These are phyloP conservation scores for Toxonevra muliebris DNA, from an alignment of 2,888 invertebrate genomes.

Conservation along the genomic window DNA sequence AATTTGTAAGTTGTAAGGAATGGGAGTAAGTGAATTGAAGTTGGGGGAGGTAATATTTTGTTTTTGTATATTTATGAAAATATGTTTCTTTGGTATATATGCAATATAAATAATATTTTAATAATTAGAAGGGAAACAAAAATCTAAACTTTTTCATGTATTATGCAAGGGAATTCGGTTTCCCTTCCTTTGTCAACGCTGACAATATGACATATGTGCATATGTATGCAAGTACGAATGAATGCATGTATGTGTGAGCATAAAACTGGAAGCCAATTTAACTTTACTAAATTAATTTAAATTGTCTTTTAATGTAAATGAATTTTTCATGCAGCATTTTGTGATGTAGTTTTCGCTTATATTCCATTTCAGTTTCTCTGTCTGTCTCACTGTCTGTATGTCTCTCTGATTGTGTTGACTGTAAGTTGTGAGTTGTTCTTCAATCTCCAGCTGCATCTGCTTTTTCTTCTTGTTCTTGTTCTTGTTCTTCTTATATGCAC, in stretches of 20 bases:
- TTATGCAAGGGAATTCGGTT: conserved; percentile 3
- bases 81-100: too few relatives aligned
- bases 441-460: conserved; percentile 44
- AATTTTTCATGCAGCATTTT: conserved; percentile 54
- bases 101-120: too few relatives aligned
- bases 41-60: too few relatives aligned
- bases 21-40: background rate
- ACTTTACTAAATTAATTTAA: conserved; percentile 63
- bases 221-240: too few relatives aligned
- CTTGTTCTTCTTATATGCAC: too few relatives aligned
- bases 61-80: too few relatives aligned
- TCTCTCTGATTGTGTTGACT: background rate
- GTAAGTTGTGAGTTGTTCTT: background rate
- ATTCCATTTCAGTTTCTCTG: background rate
- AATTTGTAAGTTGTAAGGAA: conserved; percentile 26
- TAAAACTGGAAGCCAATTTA: conserved; percentile 55
- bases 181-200: too few relatives aligned
- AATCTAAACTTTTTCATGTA: background rate
- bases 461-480: conserved; percentile 43
- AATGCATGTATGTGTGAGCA: conserved; percentile 15
- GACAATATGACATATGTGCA: background rate
- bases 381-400: conserved; percentile 1
- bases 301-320: conserved; percentile 64
- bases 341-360: background rate
- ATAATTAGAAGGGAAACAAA: too few relatives aligned